Base-by-base conservation (phyloP, 2,797 vertebrate species). In the Muscicapa comitata region DNA sequence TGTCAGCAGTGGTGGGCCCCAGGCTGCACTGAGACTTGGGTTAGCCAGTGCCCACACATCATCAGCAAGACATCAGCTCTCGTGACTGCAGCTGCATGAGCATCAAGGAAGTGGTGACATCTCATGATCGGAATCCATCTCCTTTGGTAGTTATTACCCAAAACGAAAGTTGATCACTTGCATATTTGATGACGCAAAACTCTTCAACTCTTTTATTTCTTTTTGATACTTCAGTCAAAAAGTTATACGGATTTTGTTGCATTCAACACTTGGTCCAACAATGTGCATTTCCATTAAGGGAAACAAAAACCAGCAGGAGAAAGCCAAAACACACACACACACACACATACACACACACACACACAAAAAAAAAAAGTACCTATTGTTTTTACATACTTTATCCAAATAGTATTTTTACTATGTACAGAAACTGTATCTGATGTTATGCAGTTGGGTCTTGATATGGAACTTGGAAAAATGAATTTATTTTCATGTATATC, bases 231-330 rank as follows among this genome's bases (percentile, higher is more conserved):
- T 74, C 68, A 94, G 72, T 89, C 82, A 76, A 75, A 95, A 89
- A 67, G 35, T 86, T 88, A 78, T 72, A 57, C 61, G 88, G 91
- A 90, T 96, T 97, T 93, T 90, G 93, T 97, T 95, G 61, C 80
- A 42, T 75, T 91, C 82, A 83, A 79, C 88, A 90, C 95, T 92
- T 96, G 94, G 68, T 91, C 80, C 76, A 95, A 93, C 86, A 96
- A 93, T 88, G 66, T 90, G 73, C 85, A 70, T 92, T 92, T 94
- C 86, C 85, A 94, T 73, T 80, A 80, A 86, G 80, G 73, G 93
- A 97, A 96, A 87, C 55, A 92, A 79, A 95, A 95, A 80, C 35
- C 50, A 93, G 42, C 47, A 94, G 73, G 45, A 25, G 7, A 53
- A 91, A 72, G 81, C 88, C 95, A 95, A 97, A 96, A 91, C 51